Conservation (phyloP, 2,888 invertebrate species). For the Lepidocyrtinus sp. region DNA sequence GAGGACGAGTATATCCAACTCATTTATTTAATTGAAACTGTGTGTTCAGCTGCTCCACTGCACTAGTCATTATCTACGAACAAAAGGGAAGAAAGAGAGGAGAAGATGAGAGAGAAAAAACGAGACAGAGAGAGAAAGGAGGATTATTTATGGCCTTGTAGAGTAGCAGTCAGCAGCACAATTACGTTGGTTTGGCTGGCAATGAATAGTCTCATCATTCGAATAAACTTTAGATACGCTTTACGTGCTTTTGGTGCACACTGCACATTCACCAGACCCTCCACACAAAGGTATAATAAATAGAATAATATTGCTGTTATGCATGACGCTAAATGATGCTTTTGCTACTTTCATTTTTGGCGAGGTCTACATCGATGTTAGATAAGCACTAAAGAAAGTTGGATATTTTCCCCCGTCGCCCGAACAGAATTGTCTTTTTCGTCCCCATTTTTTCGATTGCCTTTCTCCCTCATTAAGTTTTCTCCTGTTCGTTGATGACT, state of each 20-base stretch:
- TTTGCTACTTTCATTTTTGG: background rate
- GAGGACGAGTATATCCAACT: slow-evolving; percentile 36
- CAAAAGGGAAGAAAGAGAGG: slow-evolving; percentile 23
- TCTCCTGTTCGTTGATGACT: background rate
- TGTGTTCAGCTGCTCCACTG: slow-evolving; percentile 35
- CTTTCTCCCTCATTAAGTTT: slow-evolving; percentile 7
- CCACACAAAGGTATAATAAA: background rate
- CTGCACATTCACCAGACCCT: background rate
- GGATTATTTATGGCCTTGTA: slow-evolving; percentile 58
- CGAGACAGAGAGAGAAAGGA: slow-evolving; percentile 28
- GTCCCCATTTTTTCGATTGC: background rate
- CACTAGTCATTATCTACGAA: slow-evolving; percentile 45
- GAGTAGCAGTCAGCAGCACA: slow-evolving; percentile 11
- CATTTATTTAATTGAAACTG: slow-evolving; percentile 59
- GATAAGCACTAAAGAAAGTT: background rate
- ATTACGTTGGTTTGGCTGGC: slow-evolving; percentile 1
- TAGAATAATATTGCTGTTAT: slow-evolving; percentile 6
- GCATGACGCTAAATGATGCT: background rate
- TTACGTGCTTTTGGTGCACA: background rate
- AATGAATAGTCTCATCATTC: background rate
- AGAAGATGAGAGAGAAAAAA: slow-evolving; percentile 12
- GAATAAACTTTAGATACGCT: background rate
- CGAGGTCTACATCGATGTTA: background rate
- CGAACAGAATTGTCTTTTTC: background rate
- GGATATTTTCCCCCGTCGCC: background rate